These are phyloP conservation scores for Tolmerus cingulatus DNA, from an alignment of 2,888 invertebrate genomes.

Conservation along the genomic window DNA sequence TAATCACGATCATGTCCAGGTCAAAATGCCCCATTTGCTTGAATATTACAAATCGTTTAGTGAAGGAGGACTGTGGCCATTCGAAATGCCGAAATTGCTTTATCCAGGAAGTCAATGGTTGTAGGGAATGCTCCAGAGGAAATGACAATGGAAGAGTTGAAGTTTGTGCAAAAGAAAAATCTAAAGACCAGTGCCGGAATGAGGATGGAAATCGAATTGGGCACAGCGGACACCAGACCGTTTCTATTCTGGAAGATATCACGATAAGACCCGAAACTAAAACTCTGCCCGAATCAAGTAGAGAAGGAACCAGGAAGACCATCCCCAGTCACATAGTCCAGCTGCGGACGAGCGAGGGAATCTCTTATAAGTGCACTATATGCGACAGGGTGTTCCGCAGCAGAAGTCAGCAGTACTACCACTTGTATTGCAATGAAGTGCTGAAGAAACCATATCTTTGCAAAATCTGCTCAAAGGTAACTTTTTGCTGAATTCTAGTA, in stretches of 20 bases:
- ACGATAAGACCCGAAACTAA: background rate
- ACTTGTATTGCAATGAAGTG: constrained; percentile 70
- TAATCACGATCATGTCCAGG: background rate
- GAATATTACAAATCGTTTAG: constrained; percentile 69
- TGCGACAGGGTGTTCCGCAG: constrained; percentile 75
- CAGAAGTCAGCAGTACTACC: constrained; percentile 72
- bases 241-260: background rate
- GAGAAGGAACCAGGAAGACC: background rate
- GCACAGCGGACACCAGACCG: background rate
- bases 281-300: background rate
- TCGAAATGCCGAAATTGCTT: constrained; percentile 78
- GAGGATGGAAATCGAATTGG: background rate
- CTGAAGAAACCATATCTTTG: constrained; percentile 66
- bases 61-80: constrained; percentile 79
- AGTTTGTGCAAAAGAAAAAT: background rate
- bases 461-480: constrained; percentile 58
- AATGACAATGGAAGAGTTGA: background rate
- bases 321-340: constrained; percentile 49
- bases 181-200: background rate
- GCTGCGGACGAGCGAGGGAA: background rate
- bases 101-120: constrained; percentile 72
- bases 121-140: constrained; percentile 60
- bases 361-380: constrained; percentile 68
- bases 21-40: constrained; percentile 69
- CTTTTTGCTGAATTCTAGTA: background rate